A percentile compares a stretch with the other conserved stretches of the same genome.
phyloP scores from a whole-genome alignment of 2,113 vertebrate species.

The Austrofundulus limnaeus region DNA sequence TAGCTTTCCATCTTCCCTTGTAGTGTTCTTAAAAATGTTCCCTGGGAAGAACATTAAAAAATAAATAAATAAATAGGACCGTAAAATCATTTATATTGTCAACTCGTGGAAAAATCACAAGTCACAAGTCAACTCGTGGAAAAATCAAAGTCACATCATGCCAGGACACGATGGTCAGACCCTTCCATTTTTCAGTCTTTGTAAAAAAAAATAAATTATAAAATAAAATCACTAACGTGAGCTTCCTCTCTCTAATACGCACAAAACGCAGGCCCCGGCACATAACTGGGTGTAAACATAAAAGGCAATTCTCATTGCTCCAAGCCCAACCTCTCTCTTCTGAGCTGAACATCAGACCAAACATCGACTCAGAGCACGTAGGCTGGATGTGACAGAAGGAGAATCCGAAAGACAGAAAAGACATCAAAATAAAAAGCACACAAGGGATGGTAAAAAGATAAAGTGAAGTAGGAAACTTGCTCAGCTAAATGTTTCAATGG shows the following conservation, averaged over 20 bases:
- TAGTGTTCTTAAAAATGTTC: conserved; percentile 25
- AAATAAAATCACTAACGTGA: background rate
- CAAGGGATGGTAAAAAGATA: background rate
- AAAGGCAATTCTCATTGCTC: conserved; percentile 18
- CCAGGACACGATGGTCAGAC: background rate
- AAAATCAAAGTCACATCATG: background rate
- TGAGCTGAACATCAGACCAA: conserved; percentile 22
- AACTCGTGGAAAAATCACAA: background rate
- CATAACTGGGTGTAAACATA: conserved; percentile 9
- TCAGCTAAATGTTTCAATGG: conserved; percentile 9
- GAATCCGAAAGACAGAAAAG: conserved; percentile 8
- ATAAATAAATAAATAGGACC: background rate
- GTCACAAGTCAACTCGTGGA: background rate
- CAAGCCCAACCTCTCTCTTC: conserved; percentile 2
- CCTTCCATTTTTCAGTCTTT: background rate
- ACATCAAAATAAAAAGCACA: conserved; percentile 6
- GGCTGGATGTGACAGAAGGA: background rate
- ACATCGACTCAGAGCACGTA: conserved; percentile 16
- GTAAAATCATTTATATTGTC: conserved; percentile 5
- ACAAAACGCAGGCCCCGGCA: background rate
- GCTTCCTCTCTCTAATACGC: background rate
- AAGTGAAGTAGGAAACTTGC: background rate
- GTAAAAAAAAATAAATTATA: no score
- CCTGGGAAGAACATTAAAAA: no score
- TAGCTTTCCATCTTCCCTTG: conserved; percentile 29